Base-by-base conservation (phyloP, 2,113 vertebrate genomes). In the Lasiurus cinereus region DNA sequence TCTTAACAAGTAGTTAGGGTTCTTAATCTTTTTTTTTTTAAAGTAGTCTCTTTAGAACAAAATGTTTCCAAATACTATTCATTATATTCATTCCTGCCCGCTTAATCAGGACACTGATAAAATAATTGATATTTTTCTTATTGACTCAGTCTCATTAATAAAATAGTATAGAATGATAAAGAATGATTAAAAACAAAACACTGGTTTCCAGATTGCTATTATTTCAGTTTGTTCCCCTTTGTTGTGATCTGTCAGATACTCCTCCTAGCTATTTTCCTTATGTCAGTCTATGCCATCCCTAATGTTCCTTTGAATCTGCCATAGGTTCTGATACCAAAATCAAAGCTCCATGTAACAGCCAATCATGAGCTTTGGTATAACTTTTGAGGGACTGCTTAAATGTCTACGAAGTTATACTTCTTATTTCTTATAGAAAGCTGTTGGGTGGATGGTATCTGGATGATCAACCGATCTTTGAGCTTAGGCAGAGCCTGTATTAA, bases 271-370 rank as follows among this genome's bases (percentile, higher is more conserved):
- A 11, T 91, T 84, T 91, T 77, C 29, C 15, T 39, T 39, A 33
- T 31, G 2, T 83, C 39, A 66, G 43, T 59, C 50, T 72, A 48
- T 43, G 70, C 39, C 74, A 83, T 54, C 86, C 19, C 67, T 89
- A 80, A 86, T n/a, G 14, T 8, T 83, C 48, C n/a, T 67, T 82
- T 64, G n/a, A 93, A 70, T 29, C 33, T 46, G 29, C 22, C 64
- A 24, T 39, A 78, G 66, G n/a, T 66, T 94, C 76, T 90, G 79
- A 86, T 64, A 64, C 18, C 74, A 86, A 74, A 90, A 80, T 24
- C 18, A 94, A 82, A 52, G 29, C 16, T 82, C 85, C 46, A 50
- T 77, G 87, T 77, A 92, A 46, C 29, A 83, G 16, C 52, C 33
- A 76, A 46, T 19, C 52, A 84, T 39, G 46, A 89, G 21, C 24